Conservation (phyloP, 64 coral and sea anemone species). For the Pocillopora damicornis region DNA sequence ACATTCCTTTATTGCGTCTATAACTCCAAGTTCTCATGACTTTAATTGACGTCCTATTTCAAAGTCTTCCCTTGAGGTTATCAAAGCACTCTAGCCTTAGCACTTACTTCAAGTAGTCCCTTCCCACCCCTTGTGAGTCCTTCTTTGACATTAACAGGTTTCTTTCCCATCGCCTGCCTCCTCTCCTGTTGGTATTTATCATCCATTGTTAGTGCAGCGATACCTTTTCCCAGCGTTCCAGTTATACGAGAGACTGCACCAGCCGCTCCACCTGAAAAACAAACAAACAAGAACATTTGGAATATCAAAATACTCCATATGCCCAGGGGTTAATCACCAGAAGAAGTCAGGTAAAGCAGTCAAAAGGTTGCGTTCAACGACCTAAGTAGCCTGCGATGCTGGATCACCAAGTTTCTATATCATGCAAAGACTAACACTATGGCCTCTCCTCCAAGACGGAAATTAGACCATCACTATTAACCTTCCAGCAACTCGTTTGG, state of each 20-base stretch:
- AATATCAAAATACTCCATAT: not conserved
- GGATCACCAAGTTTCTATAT: too few relatives aligned
- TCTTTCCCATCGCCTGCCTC: conserved; percentile 93
- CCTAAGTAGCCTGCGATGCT: too few relatives aligned
- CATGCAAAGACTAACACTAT: too few relatives aligned
- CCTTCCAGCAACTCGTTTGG: too few relatives aligned
- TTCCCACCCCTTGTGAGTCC: conserved; percentile 94
- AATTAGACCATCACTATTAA: too few relatives aligned
- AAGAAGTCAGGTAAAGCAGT: too few relatives aligned
- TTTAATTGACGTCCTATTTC: not conserved
- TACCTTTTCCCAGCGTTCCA: conserved; percentile 92
- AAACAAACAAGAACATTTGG: not conserved
- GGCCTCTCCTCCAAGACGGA: too few relatives aligned
- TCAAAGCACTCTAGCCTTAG: not conserved
- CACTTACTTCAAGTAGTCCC: conserved; percentile 77
- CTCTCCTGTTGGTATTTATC: conserved; percentile 83
- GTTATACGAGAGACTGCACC: conserved; percentile 96
- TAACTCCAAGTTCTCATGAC: not conserved
- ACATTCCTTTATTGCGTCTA: too few relatives aligned
- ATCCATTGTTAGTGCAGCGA: conserved; percentile 93
- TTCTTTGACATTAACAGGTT: conserved; percentile 86
- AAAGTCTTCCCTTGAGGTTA: not conserved
- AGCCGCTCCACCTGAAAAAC: conserved; percentile 73
- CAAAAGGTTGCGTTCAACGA: too few relatives aligned
- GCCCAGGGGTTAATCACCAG: not conserved